Conservation (phyloP, 2,113 vertebrate species). For the Bucco capensis region DNA sequence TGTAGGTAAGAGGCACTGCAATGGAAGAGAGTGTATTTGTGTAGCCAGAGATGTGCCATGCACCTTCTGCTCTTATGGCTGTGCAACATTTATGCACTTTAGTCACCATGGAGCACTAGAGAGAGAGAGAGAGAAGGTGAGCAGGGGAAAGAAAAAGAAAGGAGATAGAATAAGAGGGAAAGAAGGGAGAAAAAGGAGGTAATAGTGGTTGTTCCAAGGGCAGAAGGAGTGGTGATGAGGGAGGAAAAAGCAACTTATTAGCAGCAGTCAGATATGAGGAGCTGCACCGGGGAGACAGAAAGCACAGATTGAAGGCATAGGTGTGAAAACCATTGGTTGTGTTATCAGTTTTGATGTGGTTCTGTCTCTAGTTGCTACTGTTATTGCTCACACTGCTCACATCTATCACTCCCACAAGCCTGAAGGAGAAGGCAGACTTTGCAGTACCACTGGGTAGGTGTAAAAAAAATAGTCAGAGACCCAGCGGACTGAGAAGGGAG, state of each 20-base stretch:
- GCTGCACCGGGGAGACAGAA: neutral
- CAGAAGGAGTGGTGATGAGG: accelerated
- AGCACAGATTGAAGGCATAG: neutral
- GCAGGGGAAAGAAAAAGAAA: neutral
- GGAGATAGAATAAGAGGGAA: neutral
- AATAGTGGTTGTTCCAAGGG: neutral
- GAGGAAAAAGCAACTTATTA: neutral
- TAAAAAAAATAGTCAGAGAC: neutral
- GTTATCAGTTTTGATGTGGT: neutral
- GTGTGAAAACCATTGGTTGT: neutral
- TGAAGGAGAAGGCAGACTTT: neutral
- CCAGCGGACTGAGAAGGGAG: neutral
- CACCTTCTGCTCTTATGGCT: neutral
- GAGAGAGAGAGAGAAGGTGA: neutral
- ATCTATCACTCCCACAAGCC: neutral
- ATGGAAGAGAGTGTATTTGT: neutral
- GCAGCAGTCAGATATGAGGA: neutral
- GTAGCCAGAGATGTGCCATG: neutral
- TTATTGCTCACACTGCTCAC: neutral
- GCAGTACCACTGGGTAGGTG: neutral
- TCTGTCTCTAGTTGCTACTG: neutral
- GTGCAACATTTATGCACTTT: neutral
- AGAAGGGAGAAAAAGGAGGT: neutral
- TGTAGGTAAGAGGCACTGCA: neutral
- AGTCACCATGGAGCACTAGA: neutral